Percentiles rank a stretch among this genome's conserved stretches.
Conservation (phyloP, 2,888 invertebrate species). For the Hypena proboscidalis region DNA sequence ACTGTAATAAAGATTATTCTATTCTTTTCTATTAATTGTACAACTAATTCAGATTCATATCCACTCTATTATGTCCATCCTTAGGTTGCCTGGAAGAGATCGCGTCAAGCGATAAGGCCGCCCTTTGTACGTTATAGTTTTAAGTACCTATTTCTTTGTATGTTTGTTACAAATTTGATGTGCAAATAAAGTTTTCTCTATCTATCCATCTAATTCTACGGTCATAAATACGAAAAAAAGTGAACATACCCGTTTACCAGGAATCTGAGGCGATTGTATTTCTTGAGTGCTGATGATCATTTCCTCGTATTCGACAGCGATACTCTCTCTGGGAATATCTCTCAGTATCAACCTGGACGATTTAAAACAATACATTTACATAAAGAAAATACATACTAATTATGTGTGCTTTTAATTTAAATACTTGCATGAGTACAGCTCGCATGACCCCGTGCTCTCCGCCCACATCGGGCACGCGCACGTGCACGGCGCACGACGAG, state of each 20-base stretch:
- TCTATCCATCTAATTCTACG: no score
- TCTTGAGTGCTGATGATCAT: slow-evolving; percentile 49
- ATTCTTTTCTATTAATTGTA: no score
- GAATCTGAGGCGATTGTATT: slow-evolving; percentile 47
- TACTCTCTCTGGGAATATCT: slow-evolving; percentile 63
- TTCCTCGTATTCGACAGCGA: slow-evolving; percentile 50
- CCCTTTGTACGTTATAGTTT: no score
- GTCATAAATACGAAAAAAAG: no score
- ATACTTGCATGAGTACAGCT: slow-evolving; percentile 60
- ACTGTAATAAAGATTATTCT: no score
- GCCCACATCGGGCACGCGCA: slow-evolving; percentile 58
- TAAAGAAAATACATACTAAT: background rate
- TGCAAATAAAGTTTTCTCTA: no score
- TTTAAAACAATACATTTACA: background rate
- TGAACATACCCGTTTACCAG: slow-evolving; percentile 53
- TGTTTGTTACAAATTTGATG: no score
- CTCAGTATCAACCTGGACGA: slow-evolving; percentile 60
- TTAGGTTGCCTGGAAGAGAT: no score
- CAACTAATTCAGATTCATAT: no score
- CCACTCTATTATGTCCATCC: no score
- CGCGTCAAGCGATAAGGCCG: no score
- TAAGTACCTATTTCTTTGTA: no score
- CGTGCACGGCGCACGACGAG: slow-evolving; percentile 35
- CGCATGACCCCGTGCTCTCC: slow-evolving; percentile 49
- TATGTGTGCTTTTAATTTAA: slow-evolving; percentile 4